Conservation (phyloP, 2,797 vertebrate species). For the Eospalax fontanierii region DNA sequence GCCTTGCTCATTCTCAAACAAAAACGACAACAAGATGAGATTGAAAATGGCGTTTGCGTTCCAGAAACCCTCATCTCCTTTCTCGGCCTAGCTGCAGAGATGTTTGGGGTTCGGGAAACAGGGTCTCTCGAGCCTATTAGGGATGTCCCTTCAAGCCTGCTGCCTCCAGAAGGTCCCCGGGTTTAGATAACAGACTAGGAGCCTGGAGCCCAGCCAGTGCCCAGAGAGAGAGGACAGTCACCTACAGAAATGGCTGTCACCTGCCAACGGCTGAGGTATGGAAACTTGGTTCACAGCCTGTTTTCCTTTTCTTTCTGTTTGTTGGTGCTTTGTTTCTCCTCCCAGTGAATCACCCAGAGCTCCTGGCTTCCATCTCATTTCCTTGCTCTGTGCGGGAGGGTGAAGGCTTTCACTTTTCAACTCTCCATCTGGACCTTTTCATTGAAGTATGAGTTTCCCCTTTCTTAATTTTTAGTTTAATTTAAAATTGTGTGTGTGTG, state of each 20-base stretch:
- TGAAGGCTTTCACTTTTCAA: slow-evolving; percentile 53
- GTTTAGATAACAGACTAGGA: not conserved
- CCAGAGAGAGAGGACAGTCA: not conserved
- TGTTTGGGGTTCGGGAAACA: not conserved
- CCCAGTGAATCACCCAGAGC: not conserved
- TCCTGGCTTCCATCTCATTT: not conserved
- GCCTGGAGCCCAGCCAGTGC: not conserved
- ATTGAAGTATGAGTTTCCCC: not conserved
- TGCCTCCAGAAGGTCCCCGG: not conserved
- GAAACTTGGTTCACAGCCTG: not conserved
- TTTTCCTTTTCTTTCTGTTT: not conserved
- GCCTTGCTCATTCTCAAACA: not conserved
- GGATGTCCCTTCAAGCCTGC: not conserved
- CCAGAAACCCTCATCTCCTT: not conserved
- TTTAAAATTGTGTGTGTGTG: not conserved
- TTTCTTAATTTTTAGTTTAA: not conserved
- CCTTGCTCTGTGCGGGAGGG: not conserved
- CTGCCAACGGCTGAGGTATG: not conserved
- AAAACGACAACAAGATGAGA: not conserved
- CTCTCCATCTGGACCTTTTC: not conserved
- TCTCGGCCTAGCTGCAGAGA: not conserved
- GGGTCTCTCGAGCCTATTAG: not conserved
- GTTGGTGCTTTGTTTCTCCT: not conserved
- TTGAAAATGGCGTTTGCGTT: not conserved
- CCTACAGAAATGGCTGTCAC: not conserved